Evolutionary conservation across 2,888 invertebrate species (phyloP).

Genomic region (Drosophila hawaiiensis): DNA sequence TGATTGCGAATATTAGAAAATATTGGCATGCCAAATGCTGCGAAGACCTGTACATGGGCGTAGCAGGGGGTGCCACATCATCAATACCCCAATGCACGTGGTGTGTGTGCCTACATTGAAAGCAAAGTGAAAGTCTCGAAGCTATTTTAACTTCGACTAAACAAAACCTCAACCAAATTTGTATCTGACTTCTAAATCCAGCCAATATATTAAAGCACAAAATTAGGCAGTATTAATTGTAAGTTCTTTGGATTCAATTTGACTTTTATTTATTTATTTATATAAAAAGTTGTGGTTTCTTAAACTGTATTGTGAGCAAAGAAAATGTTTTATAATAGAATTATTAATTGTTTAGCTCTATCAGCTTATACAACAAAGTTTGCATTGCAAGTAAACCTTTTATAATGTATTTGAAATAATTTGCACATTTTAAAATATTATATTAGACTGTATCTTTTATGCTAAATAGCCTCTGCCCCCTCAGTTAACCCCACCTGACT

Average conservation of each 20-base stretch:
- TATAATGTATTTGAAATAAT: background rate
- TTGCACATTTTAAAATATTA: too few relatives aligned
- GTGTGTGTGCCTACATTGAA: background rate
- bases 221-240: background rate
- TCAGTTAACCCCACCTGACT: background rate
- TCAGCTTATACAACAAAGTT: background rate
- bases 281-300: too few relatives aligned
- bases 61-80: background rate
- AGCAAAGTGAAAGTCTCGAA: background rate
- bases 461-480: background rate
- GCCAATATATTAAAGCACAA: background rate
- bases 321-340: background rate
- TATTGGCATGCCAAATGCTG: conserved; percentile 71
- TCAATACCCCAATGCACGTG: too few relatives aligned
- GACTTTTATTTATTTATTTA: background rate
- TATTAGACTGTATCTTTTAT: background rate
- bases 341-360: background rate
- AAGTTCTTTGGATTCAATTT: background rate
- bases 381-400: background rate
- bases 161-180: background rate
- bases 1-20: conserved; percentile 79
- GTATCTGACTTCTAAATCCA: background rate
- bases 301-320: background rate
- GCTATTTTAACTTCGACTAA: background rate
- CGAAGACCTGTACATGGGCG: conserved; percentile 18